Conservation (phyloP, 2,797 vertebrate genomes). For the Eutrigla gurnardus region DNA sequence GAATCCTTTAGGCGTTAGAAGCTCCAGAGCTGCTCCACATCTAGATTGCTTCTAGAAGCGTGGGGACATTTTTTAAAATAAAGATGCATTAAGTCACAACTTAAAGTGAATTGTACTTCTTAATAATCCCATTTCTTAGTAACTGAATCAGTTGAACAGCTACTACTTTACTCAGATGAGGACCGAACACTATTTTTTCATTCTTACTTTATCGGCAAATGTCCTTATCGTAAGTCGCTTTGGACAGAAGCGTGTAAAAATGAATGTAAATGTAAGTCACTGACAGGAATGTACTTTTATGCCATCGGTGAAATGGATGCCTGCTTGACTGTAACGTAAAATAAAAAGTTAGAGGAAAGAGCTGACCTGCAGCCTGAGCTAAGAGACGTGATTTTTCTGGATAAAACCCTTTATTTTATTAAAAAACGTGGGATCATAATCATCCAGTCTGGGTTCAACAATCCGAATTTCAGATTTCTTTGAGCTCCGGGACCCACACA, state of each 20-base stretch:
- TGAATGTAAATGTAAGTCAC: too few relatives aligned
- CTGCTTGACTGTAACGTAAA: neutral
- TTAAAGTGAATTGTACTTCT: neutral
- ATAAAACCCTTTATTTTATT: conserved; percentile 5
- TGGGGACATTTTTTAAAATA: too few relatives aligned
- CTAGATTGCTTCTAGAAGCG: too few relatives aligned
- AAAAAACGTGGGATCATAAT: neutral
- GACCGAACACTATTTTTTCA: too few relatives aligned
- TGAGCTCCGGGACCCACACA: neutral
- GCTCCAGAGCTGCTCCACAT: neutral
- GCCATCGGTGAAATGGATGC: neutral
- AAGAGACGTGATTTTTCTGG: conserved; percentile 6
- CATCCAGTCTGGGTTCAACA: neutral
- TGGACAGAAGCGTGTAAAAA: too few relatives aligned
- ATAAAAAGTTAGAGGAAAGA: conserved; percentile 28
- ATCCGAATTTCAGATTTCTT: too few relatives aligned
- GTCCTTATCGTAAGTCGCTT: too few relatives aligned
- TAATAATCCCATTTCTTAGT: conserved; percentile 2
- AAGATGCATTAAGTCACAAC: neutral
- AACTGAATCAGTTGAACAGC: neutral
- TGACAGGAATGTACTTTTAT: too few relatives aligned
- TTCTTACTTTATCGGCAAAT: too few relatives aligned
- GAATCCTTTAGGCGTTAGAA: neutral
- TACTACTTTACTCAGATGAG: too few relatives aligned
- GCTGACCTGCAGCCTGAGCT: conserved; percentile 1